phyloP scores from a whole-genome alignment of 2,797 vertebrate species.

The Delichon dasypus region DNA sequence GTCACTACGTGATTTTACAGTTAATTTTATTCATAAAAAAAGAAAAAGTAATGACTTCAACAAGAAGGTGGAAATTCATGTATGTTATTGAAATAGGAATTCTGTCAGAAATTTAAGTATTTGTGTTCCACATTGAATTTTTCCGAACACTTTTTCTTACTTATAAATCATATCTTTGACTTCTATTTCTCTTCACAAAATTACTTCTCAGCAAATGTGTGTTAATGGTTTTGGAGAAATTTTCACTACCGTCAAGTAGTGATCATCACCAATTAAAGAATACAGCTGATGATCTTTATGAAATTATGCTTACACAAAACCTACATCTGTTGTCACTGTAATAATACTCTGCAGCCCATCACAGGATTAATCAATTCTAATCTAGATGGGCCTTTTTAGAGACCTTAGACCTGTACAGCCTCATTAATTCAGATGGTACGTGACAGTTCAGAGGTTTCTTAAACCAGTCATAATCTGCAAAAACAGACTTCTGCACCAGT shows the following conservation, averaged over 20 bases:
- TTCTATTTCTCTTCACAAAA: not conserved
- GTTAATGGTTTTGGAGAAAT: not conserved
- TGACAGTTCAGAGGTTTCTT: constrained; percentile 76
- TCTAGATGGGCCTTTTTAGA: constrained; percentile 69
- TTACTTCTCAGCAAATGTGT: not conserved
- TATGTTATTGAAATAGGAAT: not conserved
- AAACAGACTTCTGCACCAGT: constrained; percentile 50
- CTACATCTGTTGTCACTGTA: constrained; percentile 58
- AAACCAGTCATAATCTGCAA: constrained; percentile 64
- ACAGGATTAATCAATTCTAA: constrained; percentile 72
- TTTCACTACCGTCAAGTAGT: not conserved
- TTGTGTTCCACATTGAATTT: not conserved
- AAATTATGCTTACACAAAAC: constrained; percentile 49
- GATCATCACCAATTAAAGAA: not conserved
- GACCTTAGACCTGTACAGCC: constrained; percentile 70
- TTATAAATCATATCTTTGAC: not conserved
- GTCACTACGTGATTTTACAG: not conserved
- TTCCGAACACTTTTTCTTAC: not conserved
- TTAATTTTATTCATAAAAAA: not conserved
- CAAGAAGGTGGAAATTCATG: not conserved
- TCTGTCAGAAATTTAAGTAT: constrained; percentile 19
- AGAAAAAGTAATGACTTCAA: not conserved
- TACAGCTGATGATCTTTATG: not conserved
- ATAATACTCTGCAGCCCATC: constrained; percentile 48
- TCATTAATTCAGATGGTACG: constrained; percentile 75